Percentiles rank a stretch among this genome's conserved stretches.
Conservation (phyloP, 2,888 invertebrate genomes). For the Chromoteleia sp. region DNA sequence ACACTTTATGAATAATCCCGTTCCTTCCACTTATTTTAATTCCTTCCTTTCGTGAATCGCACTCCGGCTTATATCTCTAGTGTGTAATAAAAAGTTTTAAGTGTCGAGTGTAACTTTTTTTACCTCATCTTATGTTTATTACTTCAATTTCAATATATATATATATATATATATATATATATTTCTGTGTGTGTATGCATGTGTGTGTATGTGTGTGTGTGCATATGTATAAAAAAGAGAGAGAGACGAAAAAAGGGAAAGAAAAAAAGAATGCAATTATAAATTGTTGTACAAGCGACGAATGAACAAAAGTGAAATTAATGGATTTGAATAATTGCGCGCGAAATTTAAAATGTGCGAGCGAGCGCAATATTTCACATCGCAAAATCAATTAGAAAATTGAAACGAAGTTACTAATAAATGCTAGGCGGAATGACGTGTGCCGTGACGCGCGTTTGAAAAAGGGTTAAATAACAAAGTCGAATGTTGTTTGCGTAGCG, state of each 20-base stretch:
- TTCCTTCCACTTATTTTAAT: conserved; percentile 65
- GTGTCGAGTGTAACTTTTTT: conserved; percentile 36
- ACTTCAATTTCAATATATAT: conserved; percentile 14
- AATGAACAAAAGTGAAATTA: conserved; percentile 35
- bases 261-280: conserved; percentile 28
- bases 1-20: conserved; percentile 67
- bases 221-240: too few species aligned
- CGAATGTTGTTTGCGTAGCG: conserved; percentile 41
- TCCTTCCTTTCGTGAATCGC: conserved; percentile 50
- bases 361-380: conserved; percentile 40
- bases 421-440: conserved; percentile 42
- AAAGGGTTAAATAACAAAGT: conserved; percentile 63
- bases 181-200: too few species aligned
- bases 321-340: conserved; percentile 52
- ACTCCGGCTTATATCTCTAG: conserved; percentile 34
- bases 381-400: conserved; percentile 64
- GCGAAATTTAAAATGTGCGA: conserved; percentile 33
- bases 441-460: conserved; percentile 28
- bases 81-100: conserved; percentile 58
- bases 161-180: too few species aligned
- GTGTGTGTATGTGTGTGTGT: too few species aligned
- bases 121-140: conserved; percentile 25
- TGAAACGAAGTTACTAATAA: conserved; percentile 51
- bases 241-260: neutral
- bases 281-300: neutral